Evolutionary conservation across 2,113 vertebrate species (phyloP).

Genomic region (Morone saxatilis): DNA sequence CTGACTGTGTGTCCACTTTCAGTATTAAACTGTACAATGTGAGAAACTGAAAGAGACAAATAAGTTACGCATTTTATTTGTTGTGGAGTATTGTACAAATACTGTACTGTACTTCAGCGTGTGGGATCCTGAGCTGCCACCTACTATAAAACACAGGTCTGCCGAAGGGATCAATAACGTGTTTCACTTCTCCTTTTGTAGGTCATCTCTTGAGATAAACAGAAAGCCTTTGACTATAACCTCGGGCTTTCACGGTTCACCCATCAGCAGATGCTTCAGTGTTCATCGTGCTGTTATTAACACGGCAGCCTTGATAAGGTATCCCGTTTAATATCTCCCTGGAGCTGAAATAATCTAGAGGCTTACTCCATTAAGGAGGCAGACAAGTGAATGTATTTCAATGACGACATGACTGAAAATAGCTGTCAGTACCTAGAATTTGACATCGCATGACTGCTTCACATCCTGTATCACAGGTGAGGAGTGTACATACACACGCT

Average conservation of each 20-base stretch:
- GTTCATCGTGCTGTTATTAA: not conserved
- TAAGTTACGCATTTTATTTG: not conserved
- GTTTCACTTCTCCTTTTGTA: not conserved
- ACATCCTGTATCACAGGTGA: not conserved
- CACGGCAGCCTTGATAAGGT: not conserved
- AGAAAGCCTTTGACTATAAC: not conserved
- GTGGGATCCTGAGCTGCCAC: not conserved
- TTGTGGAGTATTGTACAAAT: no score
- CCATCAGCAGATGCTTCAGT: not conserved
- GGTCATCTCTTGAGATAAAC: not conserved
- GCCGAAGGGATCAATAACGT: not conserved
- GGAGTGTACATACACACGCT: not conserved
- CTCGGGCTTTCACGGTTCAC: not conserved
- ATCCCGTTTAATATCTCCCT: conserved; percentile 8
- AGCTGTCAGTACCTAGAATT: not conserved
- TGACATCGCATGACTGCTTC: not conserved
- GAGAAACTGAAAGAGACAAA: not conserved
- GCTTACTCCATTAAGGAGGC: not conserved
- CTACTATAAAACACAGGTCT: not conserved
- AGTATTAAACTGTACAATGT: not conserved
- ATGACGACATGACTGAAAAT: not conserved
- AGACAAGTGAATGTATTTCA: not conserved
- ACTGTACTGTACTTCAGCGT: not conserved
- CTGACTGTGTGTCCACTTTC: no score
- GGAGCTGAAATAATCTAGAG: not conserved